Evolutionary conservation across 2,888 invertebrate genomes (phyloP), one percentile per base, ranked within the genome.

Genomic region (Corbicula japonica): DNA sequence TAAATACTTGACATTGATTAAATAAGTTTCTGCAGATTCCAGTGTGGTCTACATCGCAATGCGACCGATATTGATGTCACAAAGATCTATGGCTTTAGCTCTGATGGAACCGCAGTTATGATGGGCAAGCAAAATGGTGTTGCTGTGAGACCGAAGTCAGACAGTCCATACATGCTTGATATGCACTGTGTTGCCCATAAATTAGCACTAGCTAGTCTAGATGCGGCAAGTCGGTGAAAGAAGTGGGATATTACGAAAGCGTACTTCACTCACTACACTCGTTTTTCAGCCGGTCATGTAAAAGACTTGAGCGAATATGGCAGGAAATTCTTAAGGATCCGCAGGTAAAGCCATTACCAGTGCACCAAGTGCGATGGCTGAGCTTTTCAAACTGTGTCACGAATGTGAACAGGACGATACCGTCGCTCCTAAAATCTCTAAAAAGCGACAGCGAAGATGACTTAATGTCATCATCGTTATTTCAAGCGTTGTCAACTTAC

Each of bases 81-180:
- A 44, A 70, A 70, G 32, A 56, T 71, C 6, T 65, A 35, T 38
- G 76, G 70, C 10, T 76, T 76, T 50, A 58, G 66, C 52, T 77
- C 76, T 38, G 66, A 77, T 41, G 76, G 72, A 44, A 65, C 70
- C 38, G 76, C 71, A 5, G 66, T 72, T 18, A 77, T 77, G 76
- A 48, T 60, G 34, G 76, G 74, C 34, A 66, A 68, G 32, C 26
- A 68, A 34, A 65, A 66, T 26, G 73, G 71, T 8, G 66, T 66
- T 44, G 66, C 60, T 18, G 46, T 2, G 28, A 15, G 66, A 66
- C 50, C 66, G 48, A 56, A 56, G 32, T 41, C 69, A 34, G 56
- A 65, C n/a, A 76, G 58, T 38, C 63, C 63, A 58, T 70, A 70
- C 44, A 71, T 76, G 76, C 54, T 76, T 2, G 21, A 28, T 23